phyloP scores from a whole-genome alignment of 2,888 invertebrate genomes.

The Acanthosepion lycidas region DNA sequence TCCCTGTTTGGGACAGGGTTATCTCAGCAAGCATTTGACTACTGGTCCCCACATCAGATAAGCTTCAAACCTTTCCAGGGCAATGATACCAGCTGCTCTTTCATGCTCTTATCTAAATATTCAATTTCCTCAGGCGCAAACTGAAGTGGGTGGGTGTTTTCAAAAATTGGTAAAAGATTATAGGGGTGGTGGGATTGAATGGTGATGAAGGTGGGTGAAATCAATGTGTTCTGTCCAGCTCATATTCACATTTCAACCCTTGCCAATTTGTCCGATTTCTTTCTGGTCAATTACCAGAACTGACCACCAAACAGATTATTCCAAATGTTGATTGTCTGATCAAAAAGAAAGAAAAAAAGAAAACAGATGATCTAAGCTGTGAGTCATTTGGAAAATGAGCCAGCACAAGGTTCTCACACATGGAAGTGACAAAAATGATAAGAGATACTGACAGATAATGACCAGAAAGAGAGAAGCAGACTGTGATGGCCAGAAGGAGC shows the following conservation, averaged over 20 bases:
- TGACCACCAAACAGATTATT: background rate
- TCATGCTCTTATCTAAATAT: background rate
- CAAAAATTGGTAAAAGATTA: background rate
- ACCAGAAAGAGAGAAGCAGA: background rate
- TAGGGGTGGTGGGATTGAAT: background rate
- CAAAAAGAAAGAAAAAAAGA: background rate
- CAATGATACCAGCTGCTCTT: slow-evolving; percentile 21
- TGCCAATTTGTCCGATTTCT: slow-evolving; percentile 42
- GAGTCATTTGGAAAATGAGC: slow-evolving; percentile 2
- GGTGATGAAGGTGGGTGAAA: no score
- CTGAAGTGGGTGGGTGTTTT: background rate
- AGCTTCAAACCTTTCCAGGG: background rate
- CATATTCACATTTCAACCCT: slow-evolving; percentile 38
- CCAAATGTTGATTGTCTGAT: background rate
- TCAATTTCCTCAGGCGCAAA: background rate
- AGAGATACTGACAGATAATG: background rate
- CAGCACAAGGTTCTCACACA: background rate
- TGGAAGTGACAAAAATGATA: slow-evolving; percentile 18
- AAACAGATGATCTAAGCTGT: background rate
- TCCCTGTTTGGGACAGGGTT: background rate
- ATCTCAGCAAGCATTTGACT: background rate
- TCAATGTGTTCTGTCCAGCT: background rate
- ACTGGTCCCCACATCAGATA: slow-evolving; percentile 5
- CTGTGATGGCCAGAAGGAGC: background rate
- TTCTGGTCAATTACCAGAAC: slow-evolving; percentile 35